A percentile compares a stretch with the other conserved stretches of the same genome.
Evolutionary conservation across 2,113 vertebrate species (phyloP).

Genomic region (Gavia stellata): DNA sequence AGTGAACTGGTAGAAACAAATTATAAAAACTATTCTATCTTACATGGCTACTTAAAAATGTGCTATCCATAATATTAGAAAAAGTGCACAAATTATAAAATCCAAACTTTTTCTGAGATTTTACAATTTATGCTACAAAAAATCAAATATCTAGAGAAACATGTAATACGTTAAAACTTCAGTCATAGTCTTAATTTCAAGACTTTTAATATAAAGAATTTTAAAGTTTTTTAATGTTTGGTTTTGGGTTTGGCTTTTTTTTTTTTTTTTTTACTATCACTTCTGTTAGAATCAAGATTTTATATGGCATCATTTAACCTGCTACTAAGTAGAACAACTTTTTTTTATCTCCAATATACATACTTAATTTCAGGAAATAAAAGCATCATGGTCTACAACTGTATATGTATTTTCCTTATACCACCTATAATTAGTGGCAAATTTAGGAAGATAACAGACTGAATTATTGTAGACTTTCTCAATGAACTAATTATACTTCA

Average conservation of each 20-base stretch:
- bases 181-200: background rate
- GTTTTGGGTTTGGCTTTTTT: too few relatives aligned
- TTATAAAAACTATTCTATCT: background rate
- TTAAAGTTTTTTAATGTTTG: background rate
- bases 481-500: background rate
- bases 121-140: constrained; percentile 3
- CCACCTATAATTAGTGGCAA: background rate
- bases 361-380: background rate
- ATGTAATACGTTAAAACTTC: background rate
- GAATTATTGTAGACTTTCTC: background rate
- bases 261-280: background rate
- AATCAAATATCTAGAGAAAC: background rate
- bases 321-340: background rate
- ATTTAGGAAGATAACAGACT: background rate
- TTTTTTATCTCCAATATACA: background rate
- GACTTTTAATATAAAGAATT: background rate
- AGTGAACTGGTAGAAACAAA: background rate
- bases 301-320: background rate
- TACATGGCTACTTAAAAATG: background rate
- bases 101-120: background rate
- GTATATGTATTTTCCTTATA: background rate
- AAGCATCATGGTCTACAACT: background rate
- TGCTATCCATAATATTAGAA: background rate
- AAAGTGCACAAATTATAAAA: constrained; percentile 20
- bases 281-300: background rate